Conservation (phyloP, 2,113 vertebrate species). For the Tetrax tetrax region DNA sequence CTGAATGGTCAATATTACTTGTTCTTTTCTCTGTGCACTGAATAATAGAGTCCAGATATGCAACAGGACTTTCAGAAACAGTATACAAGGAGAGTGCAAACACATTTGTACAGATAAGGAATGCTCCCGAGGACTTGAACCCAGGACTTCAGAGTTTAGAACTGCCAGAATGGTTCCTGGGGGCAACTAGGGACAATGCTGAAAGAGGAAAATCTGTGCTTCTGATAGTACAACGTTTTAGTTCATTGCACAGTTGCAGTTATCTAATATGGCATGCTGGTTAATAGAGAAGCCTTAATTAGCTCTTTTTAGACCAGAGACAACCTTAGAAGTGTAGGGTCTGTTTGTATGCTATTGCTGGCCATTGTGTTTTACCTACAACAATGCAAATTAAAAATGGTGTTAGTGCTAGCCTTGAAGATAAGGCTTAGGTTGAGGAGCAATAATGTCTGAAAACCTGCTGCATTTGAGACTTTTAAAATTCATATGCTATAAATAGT, state of each 20-base stretch:
- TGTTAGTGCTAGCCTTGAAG: neutral
- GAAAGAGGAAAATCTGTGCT: neutral
- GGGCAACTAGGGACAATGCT: neutral
- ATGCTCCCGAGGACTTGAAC: neutral
- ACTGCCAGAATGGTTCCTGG: neutral
- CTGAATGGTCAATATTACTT: neutral
- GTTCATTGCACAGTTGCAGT: neutral
- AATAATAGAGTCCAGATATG: neutral
- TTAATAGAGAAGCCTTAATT: neutral
- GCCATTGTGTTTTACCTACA: neutral
- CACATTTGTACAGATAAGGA: neutral
- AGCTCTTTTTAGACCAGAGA: neutral
- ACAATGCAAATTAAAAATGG: neutral
- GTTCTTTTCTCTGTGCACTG: neutral
- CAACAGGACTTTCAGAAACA: neutral
- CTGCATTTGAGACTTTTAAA: neutral
- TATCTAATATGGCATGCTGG: neutral
- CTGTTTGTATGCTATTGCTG: neutral
- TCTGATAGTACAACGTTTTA: neutral
- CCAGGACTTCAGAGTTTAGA: neutral
- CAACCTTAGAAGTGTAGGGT: neutral
- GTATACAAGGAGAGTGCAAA: neutral
- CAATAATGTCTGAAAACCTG: neutral
- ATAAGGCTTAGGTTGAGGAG: neutral
- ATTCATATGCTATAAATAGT: neutral